Evolutionary conservation across 53 echinoderm and acorn worm genomes (phyloP).

Genomic region (Zoroaster sp.): DNA sequence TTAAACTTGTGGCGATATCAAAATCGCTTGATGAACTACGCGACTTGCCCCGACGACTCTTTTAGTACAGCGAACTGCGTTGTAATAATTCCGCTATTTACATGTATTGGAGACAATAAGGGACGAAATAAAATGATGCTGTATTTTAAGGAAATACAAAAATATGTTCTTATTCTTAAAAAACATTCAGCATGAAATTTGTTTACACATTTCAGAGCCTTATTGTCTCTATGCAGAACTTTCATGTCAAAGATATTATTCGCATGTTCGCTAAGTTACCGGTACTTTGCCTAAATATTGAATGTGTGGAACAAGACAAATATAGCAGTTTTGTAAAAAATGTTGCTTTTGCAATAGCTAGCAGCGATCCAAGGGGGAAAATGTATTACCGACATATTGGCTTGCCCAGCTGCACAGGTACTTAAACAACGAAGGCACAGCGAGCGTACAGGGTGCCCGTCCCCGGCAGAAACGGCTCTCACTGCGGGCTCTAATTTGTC

Average conservation of each 20-base stretch:
- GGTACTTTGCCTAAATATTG: neutral
- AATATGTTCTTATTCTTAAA: too few relatives aligned
- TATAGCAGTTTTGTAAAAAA: neutral
- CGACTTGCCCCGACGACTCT: slow-evolving; percentile 20
- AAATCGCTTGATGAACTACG: neutral
- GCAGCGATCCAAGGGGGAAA: neutral
- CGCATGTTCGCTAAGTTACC: neutral
- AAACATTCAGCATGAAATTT: too few relatives aligned
- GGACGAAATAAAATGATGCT: too few relatives aligned
- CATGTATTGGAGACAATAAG: too few relatives aligned
- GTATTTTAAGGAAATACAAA: too few relatives aligned
- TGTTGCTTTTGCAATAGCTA: too few relatives aligned
- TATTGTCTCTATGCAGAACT: too few relatives aligned
- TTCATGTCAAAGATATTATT: too few relatives aligned
- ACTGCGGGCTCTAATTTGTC: slow-evolving; percentile 39
- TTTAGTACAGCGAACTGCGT: neutral
- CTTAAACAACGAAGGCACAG: slow-evolving; percentile 29
- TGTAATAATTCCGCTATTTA: too few relatives aligned
- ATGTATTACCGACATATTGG: slow-evolving; percentile 22
- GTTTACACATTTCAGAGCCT: too few relatives aligned
- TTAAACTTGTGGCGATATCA: slow-evolving; percentile 16
- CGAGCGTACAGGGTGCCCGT: neutral
- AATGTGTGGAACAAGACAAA: neutral
- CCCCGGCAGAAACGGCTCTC: neutral
- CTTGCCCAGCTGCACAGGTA: slow-evolving; percentile 53